Evolutionary conservation across 1,140 invertebrate genomes (phyloP).

Genomic region (Theocolax elegans): DNA sequence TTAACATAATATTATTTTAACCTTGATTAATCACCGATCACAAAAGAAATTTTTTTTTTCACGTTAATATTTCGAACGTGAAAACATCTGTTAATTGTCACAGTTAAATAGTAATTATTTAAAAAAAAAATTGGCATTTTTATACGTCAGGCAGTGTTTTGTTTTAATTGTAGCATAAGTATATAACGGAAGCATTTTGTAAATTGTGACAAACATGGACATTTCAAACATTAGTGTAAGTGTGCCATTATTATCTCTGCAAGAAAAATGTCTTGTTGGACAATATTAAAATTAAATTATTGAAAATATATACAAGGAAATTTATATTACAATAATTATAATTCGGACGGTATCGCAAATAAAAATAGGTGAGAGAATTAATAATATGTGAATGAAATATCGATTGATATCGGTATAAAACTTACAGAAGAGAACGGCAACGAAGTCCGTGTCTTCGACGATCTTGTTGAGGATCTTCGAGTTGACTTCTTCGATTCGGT

Average conservation of each 20-base stretch:
- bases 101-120: no score
- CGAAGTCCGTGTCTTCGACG: constrained; percentile 90
- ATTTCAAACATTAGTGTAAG: constrained; percentile 22
- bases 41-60: no score
- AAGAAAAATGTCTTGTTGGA: not conserved
- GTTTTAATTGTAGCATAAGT: constrained; percentile 1
- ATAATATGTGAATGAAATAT: not conserved
- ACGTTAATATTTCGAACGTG: no score
- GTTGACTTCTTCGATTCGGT: constrained; percentile 95
- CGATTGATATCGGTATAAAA: constrained; percentile 53
- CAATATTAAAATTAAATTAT: not conserved
- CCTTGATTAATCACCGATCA: no score
- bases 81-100: no score
- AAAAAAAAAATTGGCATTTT: no score
- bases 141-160: not conserved
- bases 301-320: not conserved
- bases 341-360: not conserved
- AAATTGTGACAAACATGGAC: constrained; percentile 14
- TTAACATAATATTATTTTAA: no score
- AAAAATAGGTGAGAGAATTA: not conserved
- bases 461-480: constrained; percentile 90
- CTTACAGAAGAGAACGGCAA: constrained; percentile 96
- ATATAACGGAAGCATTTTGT: not conserved
- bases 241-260: constrained; percentile 9
- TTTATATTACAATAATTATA: not conserved